These are phyloP conservation scores for Acleris sparsana DNA, from an alignment of 2,888 invertebrate genomes.

Conservation along the genomic window DNA sequence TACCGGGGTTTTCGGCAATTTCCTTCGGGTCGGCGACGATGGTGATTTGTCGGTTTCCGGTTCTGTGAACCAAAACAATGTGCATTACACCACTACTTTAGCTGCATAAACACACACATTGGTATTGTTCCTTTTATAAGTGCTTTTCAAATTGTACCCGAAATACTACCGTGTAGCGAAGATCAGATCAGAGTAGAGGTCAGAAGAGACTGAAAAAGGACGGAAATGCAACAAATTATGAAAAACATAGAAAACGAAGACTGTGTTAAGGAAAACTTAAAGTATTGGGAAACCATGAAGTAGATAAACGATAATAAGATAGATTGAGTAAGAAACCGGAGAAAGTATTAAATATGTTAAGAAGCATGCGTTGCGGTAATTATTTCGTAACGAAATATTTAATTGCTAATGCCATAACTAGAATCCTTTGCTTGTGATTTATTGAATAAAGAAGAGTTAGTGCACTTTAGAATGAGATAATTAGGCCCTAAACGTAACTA, in stretches of 20 bases:
- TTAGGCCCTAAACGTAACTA: no score
- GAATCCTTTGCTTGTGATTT: not conserved
- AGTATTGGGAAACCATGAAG: conserved; percentile 9
- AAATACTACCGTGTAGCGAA: conserved; percentile 50
- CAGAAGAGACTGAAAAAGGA: conserved; percentile 48
- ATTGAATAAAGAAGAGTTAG: no score
- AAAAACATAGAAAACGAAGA: conserved; percentile 1
- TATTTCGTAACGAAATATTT: not conserved
- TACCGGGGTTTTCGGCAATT: conserved; percentile 98
- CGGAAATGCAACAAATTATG: conserved; percentile 40
- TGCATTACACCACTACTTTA: conserved; percentile 54
- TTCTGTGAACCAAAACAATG: conserved; percentile 86
- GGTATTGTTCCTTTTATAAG: conserved; percentile 14
- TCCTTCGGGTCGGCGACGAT: conserved; percentile 95
- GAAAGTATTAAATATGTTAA: not conserved
- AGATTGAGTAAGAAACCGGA: not conserved
- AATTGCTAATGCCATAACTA: not conserved
- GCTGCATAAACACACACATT: conserved; percentile 19
- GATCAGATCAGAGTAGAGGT: conserved; percentile 42
- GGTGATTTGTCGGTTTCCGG: conserved; percentile 94
- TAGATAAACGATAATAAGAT: conserved; percentile 9
- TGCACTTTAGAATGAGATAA: no score
- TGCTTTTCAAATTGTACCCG: conserved; percentile 23
- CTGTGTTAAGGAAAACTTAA: conserved; percentile 10
- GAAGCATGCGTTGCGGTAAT: conserved; percentile 18